phyloP scores from a whole-genome alignment of 2,113 vertebrate species.

The Pseudolaguvia tuberculata region DNA sequence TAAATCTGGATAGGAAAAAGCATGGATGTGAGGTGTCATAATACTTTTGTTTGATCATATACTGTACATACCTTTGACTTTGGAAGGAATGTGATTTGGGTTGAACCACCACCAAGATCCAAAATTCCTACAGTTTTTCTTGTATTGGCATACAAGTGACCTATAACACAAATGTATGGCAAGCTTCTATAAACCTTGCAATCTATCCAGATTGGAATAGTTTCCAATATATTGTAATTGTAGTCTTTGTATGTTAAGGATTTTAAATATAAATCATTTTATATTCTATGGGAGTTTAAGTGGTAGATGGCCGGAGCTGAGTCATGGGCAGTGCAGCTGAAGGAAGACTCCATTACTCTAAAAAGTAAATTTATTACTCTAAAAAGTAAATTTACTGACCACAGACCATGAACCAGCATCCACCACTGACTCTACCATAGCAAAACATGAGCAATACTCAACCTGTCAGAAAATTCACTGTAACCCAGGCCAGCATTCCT shows the following conservation, averaged over 20 bases:
- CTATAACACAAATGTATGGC: constrained; percentile 60
- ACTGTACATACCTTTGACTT: constrained; percentile 76
- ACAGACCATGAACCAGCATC: constrained; percentile 49
- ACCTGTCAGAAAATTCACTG: constrained; percentile 99
- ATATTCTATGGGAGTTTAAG: constrained; percentile 4
- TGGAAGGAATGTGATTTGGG: constrained; percentile 95
- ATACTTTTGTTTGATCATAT: not conserved
- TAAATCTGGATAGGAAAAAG: too few relatives aligned
- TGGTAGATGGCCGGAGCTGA: constrained; percentile 47
- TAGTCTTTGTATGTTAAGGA: not conserved
- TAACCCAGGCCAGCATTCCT: constrained; percentile 97
- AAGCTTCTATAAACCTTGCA: constrained; percentile 14
- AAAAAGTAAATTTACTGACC: constrained; percentile 36
- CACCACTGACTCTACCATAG: constrained; percentile 58
- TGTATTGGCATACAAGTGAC: constrained; percentile 82
- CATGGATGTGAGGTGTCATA: too few relatives aligned
- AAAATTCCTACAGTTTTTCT: constrained; percentile 83
- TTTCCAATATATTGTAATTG: too few relatives aligned
- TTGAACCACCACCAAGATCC: constrained; percentile 94
- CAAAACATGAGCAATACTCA: constrained; percentile 65
- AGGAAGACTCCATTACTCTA: constrained; percentile 52
- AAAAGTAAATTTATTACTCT: constrained; percentile 36
- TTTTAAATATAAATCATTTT: constrained; percentile 2
- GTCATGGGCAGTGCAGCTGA: constrained; percentile 56
- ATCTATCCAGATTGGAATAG: not conserved